These are phyloP conservation scores for Amblyraja radiata DNA, from an alignment of 2,797 vertebrate genomes.

Conservation along the genomic window DNA sequence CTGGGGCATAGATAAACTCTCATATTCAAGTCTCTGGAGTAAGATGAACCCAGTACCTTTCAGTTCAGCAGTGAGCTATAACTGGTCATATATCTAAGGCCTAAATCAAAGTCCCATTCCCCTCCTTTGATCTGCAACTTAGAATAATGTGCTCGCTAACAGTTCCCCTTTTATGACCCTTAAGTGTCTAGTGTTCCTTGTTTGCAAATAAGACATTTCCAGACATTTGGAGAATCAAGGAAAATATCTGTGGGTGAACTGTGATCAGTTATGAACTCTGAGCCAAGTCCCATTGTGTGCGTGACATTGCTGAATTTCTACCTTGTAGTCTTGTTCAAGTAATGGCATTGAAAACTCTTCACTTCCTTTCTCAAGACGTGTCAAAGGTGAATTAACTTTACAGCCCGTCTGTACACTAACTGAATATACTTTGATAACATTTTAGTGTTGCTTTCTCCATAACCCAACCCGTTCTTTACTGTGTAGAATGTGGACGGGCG, in stretches of 20 bases:
- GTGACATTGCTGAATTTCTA: not conserved
- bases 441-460: not conserved
- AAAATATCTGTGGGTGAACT: not conserved
- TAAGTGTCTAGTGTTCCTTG: not conserved
- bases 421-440: not conserved
- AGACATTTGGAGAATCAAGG: not conserved
- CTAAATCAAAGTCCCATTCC: not conserved
- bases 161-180: not conserved
- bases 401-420: too few relatives aligned
- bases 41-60: too few relatives aligned
- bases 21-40: too few relatives aligned
- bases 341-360: not conserved
- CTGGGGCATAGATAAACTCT: too few relatives aligned
- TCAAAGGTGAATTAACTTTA: not conserved
- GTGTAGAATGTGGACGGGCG: too few relatives aligned
- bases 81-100: too few relatives aligned
- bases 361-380: not conserved
- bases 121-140: not conserved
- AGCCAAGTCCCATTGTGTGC: not conserved
- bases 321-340: not conserved
- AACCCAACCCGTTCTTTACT: not conserved
- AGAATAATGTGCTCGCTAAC: not conserved
- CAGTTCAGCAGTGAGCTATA: too few relatives aligned
- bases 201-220: not conserved
- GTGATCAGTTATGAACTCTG: not conserved